These are phyloP conservation scores for Horisme vitalbata DNA, from an alignment of 2,888 invertebrate species.

Conservation along the genomic window DNA sequence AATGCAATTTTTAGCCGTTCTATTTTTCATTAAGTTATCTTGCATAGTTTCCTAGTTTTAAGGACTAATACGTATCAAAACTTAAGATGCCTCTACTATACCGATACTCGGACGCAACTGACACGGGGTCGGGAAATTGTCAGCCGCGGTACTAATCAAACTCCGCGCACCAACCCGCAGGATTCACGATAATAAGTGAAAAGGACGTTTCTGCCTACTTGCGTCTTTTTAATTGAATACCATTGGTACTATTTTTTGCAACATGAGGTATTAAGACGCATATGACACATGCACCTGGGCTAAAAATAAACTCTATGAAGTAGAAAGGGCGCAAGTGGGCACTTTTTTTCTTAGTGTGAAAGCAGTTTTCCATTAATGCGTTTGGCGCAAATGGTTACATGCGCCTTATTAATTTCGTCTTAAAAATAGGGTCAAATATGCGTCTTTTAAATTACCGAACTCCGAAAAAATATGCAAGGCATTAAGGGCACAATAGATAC, in stretches of 20 bases:
- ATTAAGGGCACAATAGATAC: conserved; percentile 1
- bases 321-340: neutral
- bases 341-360: conserved; percentile 5
- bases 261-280: conserved; percentile 1
- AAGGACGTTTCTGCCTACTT: conserved; percentile 2
- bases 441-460: conserved; percentile 4
- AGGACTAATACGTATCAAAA: too few species aligned
- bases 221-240: conserved; percentile 2
- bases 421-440: conserved; percentile 1
- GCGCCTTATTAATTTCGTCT: conserved; percentile 3
- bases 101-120: conserved; percentile 3
- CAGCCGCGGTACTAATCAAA: conserved; percentile 3
- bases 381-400: conserved; percentile 1
- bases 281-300: conserved; percentile 1
- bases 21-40: too few species aligned
- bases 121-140: conserved; percentile 1
- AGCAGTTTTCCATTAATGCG: conserved; percentile 1
- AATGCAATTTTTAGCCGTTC: too few species aligned
- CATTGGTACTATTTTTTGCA: neutral
- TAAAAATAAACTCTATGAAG: conserved; percentile 1
- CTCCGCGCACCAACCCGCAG: neutral
- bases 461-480: neutral
- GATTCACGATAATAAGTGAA: conserved; percentile 3
- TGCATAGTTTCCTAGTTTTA: too few species aligned
- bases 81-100: too few species aligned